phyloP scores from a whole-genome alignment of 2,113 vertebrate species.

The Hippocampus zosterae region DNA sequence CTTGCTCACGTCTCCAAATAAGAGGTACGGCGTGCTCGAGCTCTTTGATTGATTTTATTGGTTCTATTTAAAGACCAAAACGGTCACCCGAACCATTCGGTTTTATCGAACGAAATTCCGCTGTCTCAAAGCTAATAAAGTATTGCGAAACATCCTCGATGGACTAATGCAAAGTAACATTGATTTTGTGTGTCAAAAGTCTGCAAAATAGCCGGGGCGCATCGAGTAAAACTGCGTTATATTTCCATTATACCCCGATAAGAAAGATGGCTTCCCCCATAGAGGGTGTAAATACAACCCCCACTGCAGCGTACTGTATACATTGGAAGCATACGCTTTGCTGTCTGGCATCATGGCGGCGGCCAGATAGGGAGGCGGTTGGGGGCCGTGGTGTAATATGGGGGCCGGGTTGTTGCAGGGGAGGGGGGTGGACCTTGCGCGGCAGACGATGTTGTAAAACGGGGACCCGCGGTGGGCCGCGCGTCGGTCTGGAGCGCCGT shows the following conservation, averaged over 20 bases:
- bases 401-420: neutral
- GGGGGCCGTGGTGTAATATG: neutral
- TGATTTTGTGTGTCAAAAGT: too few relatives aligned
- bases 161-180: too few relatives aligned
- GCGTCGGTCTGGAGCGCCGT: constrained; percentile 45
- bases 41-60: too few relatives aligned
- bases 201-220: too few relatives aligned
- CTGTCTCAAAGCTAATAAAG: too few relatives aligned
- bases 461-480: constrained; percentile 32
- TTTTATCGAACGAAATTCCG: too few relatives aligned
- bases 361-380: neutral
- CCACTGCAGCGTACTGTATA: neutral
- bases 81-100: too few relatives aligned
- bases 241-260: neutral
- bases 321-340: neutral
- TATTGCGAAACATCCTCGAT: too few relatives aligned
- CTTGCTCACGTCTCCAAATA: too few relatives aligned
- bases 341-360: neutral
- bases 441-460: constrained; percentile 27
- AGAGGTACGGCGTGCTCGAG: too few relatives aligned
- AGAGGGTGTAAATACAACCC: neutral
- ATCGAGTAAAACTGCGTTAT: too few relatives aligned
- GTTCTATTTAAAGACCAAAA: too few relatives aligned
- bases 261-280: neutral
- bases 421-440: neutral